Percentiles rank a stretch among this genome's conserved stretches.
Evolutionary conservation across 2,888 invertebrate species (phyloP).

Genomic region (Aethes cnicana): DNA sequence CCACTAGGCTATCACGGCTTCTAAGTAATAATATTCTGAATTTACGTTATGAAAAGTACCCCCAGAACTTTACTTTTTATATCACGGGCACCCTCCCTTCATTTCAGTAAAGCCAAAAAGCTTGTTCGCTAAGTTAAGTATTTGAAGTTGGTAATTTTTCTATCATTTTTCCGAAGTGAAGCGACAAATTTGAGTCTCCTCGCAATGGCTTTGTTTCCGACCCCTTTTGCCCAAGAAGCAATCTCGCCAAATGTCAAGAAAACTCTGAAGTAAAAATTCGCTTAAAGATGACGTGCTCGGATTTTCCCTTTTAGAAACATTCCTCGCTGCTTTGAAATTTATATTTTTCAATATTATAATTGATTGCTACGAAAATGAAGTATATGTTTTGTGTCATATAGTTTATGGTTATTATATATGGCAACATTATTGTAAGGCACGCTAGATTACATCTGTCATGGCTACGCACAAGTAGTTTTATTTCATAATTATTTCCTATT

Average conservation of each 20-base stretch:
- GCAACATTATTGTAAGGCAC: no score
- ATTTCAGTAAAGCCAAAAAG: conserved; percentile 1
- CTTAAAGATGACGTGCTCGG: neutral
- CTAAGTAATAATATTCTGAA: no score
- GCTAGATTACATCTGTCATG: no score
- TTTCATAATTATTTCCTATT: no score
- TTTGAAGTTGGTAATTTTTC: conserved; percentile 20
- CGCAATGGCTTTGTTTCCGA: conserved; percentile 12
- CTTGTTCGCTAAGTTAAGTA: neutral
- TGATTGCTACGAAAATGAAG: no score
- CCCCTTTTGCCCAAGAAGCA: conserved; percentile 13
- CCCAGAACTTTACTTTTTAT: no score
- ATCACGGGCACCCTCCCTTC: conserved; percentile 2
- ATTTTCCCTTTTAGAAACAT: neutral
- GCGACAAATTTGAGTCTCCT: conserved; percentile 13
- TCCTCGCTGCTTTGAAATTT: neutral
- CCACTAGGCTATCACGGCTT: no score
- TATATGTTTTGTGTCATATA: neutral
- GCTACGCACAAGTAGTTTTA: no score
- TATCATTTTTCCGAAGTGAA: conserved; percentile 4
- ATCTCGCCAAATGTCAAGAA: conserved; percentile 13
- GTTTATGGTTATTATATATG: no score
- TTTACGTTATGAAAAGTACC: no score
- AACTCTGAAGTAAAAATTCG: conserved; percentile 5
- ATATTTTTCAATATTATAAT: no score